Base-by-base conservation (phyloP, 1,140 invertebrate genomes). In the Drosophila azteca region DNA sequence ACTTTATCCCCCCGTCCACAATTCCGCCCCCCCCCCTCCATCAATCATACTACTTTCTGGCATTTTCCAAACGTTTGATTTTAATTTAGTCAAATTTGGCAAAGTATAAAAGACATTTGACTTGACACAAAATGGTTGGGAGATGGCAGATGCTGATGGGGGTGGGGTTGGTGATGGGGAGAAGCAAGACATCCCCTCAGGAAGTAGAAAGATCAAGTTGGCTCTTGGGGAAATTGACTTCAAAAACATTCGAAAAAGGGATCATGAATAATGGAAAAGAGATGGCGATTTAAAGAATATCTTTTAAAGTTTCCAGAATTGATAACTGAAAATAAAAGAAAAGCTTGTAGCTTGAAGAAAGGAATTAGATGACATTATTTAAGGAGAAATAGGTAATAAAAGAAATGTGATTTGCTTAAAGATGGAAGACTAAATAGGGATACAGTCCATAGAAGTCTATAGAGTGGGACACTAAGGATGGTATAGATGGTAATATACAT, bases 1-100 rank as follows among this genome's bases (percentile, higher is more conserved):
- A 39, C 35, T 11, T 13, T 13, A 43, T 61, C 11, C 5, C 43
- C 50, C 39, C 15, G 3, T 24, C 15, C 31, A 35, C 1, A 24
- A 24, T 24, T 24, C 22, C 22, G 22, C 15, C 35, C 35, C 22
- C 17, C 17, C 17, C 17, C 8, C 41, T 43, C 49, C 49, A 68
- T 68, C 66, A 67, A 67, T 55, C 66, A 51, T 17, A 58, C 61
- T 43, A 43, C 49, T 65, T 45, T 3, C 52, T 52, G 48, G 26
- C 39, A 52, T 74, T 73, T 65, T 51, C 29, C 26, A 57, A 51
- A 43, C 70, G 69, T 58, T 74, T 74, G 15, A 65, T 58, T 68
- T 58, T 74, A 65, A 74, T 74, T 58, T 65, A 39, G 20, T 51
- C 49, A 58, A 63, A 65, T 65, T 73, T 65, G 48, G 41, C 24